Percentiles rank a stretch among this genome's conserved stretches.
These are phyloP conservation scores for Drosophila paulistorum DNA, from an alignment of 1,140 invertebrate species.

Conservation along the genomic window DNA sequence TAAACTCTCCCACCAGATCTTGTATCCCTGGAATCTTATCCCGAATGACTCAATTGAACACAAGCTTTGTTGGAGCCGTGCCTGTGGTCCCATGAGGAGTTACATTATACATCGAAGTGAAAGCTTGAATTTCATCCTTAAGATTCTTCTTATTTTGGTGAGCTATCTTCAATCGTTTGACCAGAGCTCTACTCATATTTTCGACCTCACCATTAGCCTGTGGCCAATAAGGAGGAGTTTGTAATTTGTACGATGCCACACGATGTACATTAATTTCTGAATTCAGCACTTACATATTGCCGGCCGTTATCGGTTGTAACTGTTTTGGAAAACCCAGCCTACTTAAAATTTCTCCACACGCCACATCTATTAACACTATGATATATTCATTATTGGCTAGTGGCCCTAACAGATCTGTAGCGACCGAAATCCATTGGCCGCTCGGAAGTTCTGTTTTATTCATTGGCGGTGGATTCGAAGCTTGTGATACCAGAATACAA, in stretches of 20 bases:
- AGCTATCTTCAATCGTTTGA: too few species aligned
- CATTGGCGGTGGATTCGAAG: conserved; percentile 23
- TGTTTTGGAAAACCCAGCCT: not conserved
- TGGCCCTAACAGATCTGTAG: conserved; percentile 25
- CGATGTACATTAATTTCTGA: too few species aligned
- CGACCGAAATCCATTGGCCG: conserved; percentile 27
- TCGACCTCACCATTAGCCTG: too few species aligned
- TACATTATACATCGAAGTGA: too few species aligned
- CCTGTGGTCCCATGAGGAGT: too few species aligned
- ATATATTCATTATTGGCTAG: conserved; percentile 23
- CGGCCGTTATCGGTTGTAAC: not conserved
- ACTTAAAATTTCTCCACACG: not conserved
- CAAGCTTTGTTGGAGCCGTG: conserved; percentile 43
- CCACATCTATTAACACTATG: conserved; percentile 25
- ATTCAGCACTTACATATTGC: too few species aligned
- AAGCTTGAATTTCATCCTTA: too few species aligned
- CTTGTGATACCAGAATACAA: conserved; percentile 65
- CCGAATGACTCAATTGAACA: conserved; percentile 10
- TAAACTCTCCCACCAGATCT: not conserved
- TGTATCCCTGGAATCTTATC: conserved; percentile 37
- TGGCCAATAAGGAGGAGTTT: too few species aligned
- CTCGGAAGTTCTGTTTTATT: conserved; percentile 16
- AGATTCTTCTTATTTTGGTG: too few species aligned
- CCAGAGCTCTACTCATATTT: too few species aligned
- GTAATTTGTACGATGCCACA: too few species aligned